phyloP scores from a whole-genome alignment of 2,797 vertebrate genomes.

The Acanthis flammea region DNA sequence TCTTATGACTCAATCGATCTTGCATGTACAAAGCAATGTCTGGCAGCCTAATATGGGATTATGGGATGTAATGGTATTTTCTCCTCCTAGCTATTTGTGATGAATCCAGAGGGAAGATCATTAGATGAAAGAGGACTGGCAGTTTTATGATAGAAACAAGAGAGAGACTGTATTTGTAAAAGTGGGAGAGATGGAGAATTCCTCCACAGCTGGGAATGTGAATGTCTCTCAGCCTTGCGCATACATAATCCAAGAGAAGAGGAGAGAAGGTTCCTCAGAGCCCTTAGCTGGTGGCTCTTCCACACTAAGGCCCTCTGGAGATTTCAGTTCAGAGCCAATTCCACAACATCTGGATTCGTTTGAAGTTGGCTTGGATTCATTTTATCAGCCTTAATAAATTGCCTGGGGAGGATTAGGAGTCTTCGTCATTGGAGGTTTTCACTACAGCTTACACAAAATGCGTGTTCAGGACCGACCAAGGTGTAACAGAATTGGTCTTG shows the following conservation, averaged over 20 bases:
- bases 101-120: neutral
- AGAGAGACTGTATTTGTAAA: neutral
- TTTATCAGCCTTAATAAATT: neutral
- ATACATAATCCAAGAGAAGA: neutral
- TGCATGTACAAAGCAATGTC: neutral
- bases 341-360: neutral
- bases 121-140: neutral
- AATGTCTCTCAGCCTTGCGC: neutral
- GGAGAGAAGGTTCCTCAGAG: neutral
- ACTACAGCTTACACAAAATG: neutral
- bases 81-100: neutral
- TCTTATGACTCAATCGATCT: neutral
- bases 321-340: neutral
- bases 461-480: rapidly evolving
- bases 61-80: neutral
- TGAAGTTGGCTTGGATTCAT: neutral
- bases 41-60: neutral
- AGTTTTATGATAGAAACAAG: neutral
- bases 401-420: neutral
- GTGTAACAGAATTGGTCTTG: neutral
- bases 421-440: neutral
- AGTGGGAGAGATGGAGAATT: neutral
- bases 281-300: neutral
- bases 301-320: neutral
- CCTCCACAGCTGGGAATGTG: neutral